A percentile compares a stretch with the other conserved stretches of the same genome.
Conservation (phyloP, 1,140 invertebrate species). For the Ctenoplectra terminalis region DNA sequence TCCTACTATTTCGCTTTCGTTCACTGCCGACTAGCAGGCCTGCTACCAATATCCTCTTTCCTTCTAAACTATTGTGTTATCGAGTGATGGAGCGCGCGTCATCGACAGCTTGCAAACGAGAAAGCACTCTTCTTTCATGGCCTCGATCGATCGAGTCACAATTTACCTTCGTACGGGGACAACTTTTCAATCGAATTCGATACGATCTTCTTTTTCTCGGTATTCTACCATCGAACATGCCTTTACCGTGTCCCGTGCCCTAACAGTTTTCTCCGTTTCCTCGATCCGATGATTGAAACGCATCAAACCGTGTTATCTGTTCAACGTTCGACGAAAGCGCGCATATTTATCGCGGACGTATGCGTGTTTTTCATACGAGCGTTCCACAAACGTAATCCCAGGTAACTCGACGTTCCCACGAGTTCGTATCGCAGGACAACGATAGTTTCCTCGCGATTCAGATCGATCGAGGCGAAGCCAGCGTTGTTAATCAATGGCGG, state of each 20-base stretch:
- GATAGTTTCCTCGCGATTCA: background rate
- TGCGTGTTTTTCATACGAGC: too few relatives aligned
- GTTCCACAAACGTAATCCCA: background rate
- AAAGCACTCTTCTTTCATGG: background rate
- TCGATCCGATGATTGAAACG: background rate
- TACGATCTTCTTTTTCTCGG: background rate
- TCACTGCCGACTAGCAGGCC: background rate
- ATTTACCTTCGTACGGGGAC: too few relatives aligned
- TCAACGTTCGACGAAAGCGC: too few relatives aligned
- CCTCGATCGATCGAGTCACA: background rate
- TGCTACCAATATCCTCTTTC: background rate
- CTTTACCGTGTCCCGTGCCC: background rate
- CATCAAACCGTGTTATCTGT: background rate
- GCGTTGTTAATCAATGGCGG: conserved; percentile 22
- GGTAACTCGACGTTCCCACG: conserved; percentile 6
- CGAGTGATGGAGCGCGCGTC: conserved; percentile 2
- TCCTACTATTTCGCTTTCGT: conserved; percentile 36
- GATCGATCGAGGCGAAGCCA: background rate
- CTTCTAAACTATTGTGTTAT: background rate
- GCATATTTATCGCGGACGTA: too few relatives aligned
- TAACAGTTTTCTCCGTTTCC: background rate
- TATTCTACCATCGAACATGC: background rate
- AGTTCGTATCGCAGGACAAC: background rate
- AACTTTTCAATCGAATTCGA: background rate
- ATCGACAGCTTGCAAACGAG: conserved; percentile 5